Conservation (phyloP, 2,888 invertebrate species). For the Vanessa cardui region DNA sequence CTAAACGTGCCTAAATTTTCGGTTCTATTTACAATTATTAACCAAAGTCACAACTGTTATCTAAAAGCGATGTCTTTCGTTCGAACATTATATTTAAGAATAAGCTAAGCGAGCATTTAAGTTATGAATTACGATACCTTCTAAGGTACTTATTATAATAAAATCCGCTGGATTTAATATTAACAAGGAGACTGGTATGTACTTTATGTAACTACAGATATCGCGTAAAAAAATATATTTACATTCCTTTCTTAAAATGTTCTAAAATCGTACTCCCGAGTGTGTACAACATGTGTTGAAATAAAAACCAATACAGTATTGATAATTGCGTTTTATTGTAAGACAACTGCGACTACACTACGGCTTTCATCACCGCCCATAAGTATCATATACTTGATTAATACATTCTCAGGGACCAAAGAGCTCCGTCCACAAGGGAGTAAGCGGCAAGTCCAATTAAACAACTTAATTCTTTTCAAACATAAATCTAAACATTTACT, state of each 20-base stretch:
- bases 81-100: conserved; percentile 43
- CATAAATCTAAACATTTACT: neutral
- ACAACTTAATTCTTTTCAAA: neutral
- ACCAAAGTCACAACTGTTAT: conserved; percentile 45
- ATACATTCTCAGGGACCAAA: too few species aligned
- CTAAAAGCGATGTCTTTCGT: conserved; percentile 61
- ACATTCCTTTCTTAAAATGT: conserved; percentile 71
- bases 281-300: conserved; percentile 65
- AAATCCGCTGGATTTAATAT: conserved; percentile 71
- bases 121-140: conserved; percentile 65
- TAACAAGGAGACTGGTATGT: conserved; percentile 80
- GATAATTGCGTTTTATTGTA: conserved; percentile 64
- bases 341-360: neutral
- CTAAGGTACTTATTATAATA: conserved; percentile 65
- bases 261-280: conserved; percentile 51
- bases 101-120: conserved; percentile 77
- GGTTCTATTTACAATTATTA: conserved; percentile 37
- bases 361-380: neutral
- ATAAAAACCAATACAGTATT: conserved; percentile 81
- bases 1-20: conserved; percentile 36
- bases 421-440: too few species aligned
- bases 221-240: conserved; percentile 64
- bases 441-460: neutral
- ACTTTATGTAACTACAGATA: conserved; percentile 65
- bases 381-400: neutral